These are phyloP conservation scores for Tachycineta bicolor DNA, from an alignment of 2,113 vertebrate genomes.

Conservation along the genomic window DNA sequence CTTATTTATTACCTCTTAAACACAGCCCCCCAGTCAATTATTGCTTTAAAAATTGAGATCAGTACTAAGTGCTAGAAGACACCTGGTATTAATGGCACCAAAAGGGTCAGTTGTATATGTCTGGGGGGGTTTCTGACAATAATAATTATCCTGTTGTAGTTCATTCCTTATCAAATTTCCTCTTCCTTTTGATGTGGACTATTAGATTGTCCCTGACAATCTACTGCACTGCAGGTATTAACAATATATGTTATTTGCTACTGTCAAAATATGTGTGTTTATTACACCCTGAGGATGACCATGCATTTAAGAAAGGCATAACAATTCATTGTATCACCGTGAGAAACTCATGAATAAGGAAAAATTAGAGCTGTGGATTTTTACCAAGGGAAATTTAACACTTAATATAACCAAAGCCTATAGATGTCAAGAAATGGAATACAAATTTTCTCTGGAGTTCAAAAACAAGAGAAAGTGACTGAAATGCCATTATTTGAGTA, in stretches of 20 bases:
- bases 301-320: not conserved
- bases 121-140: not conserved
- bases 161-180: not conserved
- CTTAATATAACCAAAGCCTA: not conserved
- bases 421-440: not conserved
- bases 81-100: not conserved
- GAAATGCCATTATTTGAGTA: not conserved
- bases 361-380: not conserved
- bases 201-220: not conserved
- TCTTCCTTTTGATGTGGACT: not conserved
- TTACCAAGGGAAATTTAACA: not conserved
- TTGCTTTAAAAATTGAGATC: not conserved
- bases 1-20: not conserved
- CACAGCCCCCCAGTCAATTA: not conserved
- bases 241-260: not conserved
- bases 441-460: not conserved
- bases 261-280: not conserved
- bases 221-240: not conserved
- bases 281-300: not conserved
- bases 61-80: not conserved
- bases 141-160: not conserved
- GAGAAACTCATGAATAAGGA: not conserved
- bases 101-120: not conserved
- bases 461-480: not conserved
- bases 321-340: not conserved